Percentiles rank a stretch among this genome's conserved stretches.
Conservation (phyloP, 2,113 vertebrate genomes). For the Uropsilus gracilis region DNA sequence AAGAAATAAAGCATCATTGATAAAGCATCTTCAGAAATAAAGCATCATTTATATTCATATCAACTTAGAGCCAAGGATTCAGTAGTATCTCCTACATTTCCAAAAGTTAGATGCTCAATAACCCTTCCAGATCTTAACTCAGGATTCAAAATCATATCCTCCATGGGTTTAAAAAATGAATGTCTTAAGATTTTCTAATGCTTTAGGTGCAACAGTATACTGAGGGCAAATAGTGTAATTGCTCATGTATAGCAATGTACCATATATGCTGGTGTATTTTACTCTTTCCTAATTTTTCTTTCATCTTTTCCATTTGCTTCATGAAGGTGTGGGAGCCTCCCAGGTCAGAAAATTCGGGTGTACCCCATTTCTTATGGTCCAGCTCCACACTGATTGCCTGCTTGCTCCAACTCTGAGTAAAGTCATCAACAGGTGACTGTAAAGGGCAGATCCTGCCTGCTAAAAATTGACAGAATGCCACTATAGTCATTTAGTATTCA, state of each 20-base stretch:
- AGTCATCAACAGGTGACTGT: slow-evolving; percentile 64
- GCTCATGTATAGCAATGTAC: not conserved
- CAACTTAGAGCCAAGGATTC: not conserved
- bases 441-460: slow-evolving; percentile 65
- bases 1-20: not conserved
- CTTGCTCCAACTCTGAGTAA: slow-evolving; percentile 12
- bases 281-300: not conserved
- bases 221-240: not conserved
- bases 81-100: not conserved
- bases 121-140: not conserved
- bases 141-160: not conserved
- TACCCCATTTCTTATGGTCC: not conserved
- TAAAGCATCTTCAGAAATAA: not conserved
- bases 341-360: not conserved
- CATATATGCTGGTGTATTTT: not conserved
- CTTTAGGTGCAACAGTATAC: not conserved
- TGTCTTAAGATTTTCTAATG: not conserved
- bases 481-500: slow-evolving; percentile 84
- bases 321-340: not conserved
- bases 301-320: not conserved
- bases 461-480: slow-evolving; percentile 80
- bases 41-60: not conserved
- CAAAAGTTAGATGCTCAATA: not conserved
- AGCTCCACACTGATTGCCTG: not conserved
- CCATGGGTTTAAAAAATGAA: not conserved